Evolutionary conservation across 2,113 vertebrate genomes (phyloP), one percentile per base, ranked within the genome.

Genomic region (Rhinopomastus cyanomelas): DNA sequence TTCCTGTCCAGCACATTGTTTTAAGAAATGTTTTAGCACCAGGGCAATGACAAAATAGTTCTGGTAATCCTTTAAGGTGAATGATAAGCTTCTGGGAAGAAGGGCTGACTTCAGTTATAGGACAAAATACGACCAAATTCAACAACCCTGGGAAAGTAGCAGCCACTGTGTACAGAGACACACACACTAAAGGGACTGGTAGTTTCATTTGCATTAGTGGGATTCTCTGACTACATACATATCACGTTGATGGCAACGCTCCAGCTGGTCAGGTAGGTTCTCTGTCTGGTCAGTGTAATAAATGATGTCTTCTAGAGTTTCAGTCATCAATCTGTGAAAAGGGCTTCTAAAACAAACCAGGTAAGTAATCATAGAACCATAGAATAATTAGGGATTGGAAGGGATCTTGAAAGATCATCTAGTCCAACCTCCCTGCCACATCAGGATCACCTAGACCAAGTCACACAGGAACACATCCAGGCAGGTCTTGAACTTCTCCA

Each of bases 11-110:
- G 67, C 46, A 56, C 65, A 73, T 74, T 92, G 72, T 92, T 92
- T 86, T 77, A 68, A 59, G 71, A 87, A 89, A 57, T 62, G 44
- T 74, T 96, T 87, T 78, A 92, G 77, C 37, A 62, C 36, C 39
- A 77, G 29, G 82, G 57, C 67, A 79, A 65, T 78, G 60, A 91
- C 92, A 76, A 94, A 82, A 76, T 93, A 93, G 85, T 91, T 92
- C 60, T 87, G 74, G 53, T 85, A 78, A 81, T 83, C 27, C 69
- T 89, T 83, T 85, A 68, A 83, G 48, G 67, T 89, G 90, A 95
- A 69, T 91, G 81, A 68, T 32, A 81, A 60, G 42, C 56, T 62
- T 82, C 78, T 90, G 64, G 29, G 12, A 90, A 86, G 56, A 89
- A 62, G 30, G n/a, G 11, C 49, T 84, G 71, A 73, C 81, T 91